These are phyloP conservation scores for Limnothrissa miodon DNA, from an alignment of 2,113 vertebrate genomes.

Conservation along the genomic window DNA sequence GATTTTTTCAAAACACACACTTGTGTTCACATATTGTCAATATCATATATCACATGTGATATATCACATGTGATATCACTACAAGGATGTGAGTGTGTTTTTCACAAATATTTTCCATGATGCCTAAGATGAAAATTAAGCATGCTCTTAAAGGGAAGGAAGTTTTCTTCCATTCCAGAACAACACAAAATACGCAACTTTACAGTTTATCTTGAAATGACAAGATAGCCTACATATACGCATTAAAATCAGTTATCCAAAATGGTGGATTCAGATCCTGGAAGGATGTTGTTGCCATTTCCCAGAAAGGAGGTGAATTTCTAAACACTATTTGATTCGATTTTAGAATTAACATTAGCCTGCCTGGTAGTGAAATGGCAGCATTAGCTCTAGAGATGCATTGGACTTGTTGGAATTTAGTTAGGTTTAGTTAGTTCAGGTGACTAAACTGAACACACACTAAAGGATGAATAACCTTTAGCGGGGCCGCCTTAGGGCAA, in stretches of 20 bases:
- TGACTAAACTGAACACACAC: too few relatives aligned
- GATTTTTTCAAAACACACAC: too few relatives aligned
- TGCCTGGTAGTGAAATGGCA: too few relatives aligned
- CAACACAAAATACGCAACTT: background rate
- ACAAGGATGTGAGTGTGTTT: background rate
- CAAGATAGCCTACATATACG: background rate
- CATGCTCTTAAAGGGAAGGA: background rate
- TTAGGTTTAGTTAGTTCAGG: too few relatives aligned
- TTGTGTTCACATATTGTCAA: background rate
- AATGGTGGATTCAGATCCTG: constrained; percentile 1
- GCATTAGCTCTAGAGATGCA: too few relatives aligned
- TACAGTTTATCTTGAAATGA: background rate
- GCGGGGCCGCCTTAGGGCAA: too few relatives aligned
- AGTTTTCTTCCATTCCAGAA: background rate
- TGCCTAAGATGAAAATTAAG: background rate
- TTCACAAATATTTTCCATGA: background rate
- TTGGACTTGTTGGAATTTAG: too few relatives aligned
- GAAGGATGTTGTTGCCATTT: background rate
- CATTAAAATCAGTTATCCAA: background rate
- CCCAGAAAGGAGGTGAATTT: too few relatives aligned
- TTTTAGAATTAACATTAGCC: too few relatives aligned
- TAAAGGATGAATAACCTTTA: too few relatives aligned
- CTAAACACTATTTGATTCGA: too few relatives aligned
- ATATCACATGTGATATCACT: background rate
- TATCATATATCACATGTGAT: background rate